Evolutionary conservation across 1,140 invertebrate species (phyloP).

Genomic region (Drosophila tristis): DNA sequence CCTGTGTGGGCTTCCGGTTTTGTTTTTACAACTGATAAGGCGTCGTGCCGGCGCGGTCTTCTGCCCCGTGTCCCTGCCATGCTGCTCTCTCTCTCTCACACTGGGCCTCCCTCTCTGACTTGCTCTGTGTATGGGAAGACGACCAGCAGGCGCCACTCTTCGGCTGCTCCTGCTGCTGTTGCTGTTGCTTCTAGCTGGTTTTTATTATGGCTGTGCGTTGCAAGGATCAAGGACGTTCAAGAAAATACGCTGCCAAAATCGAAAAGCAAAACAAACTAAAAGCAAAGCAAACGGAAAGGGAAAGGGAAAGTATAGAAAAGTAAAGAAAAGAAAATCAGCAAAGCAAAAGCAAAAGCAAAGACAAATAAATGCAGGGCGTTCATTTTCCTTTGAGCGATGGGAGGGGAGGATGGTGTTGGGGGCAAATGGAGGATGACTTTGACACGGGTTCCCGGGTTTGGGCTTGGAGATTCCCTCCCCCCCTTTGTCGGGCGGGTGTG

Average conservation of each 20-base stretch:
- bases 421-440: constrained; percentile 56
- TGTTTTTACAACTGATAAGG: constrained; percentile 82
- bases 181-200: constrained; percentile 33
- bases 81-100: constrained; percentile 23
- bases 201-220: constrained; percentile 74
- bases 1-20: constrained; percentile 82
- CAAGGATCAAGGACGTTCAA: constrained; percentile 83
- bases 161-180: constrained; percentile 29
- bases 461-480: neutral
- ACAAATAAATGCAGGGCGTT: constrained; percentile 76
- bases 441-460: constrained; percentile 59
- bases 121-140: constrained; percentile 51
- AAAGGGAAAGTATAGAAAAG: constrained; percentile 4
- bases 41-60: constrained; percentile 58
- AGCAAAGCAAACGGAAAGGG: constrained; percentile 57
- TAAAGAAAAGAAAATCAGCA: constrained; percentile 30
- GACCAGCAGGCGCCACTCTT: constrained; percentile 69
- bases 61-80: constrained; percentile 44
- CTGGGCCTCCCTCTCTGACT: constrained; percentile 4
- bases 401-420: neutral
- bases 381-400: constrained; percentile 43
- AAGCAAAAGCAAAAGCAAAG: constrained; percentile 36
- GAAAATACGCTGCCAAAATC: constrained; percentile 61
- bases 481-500: neutral
- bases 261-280: constrained; percentile 19